Conservation (phyloP, 2,113 vertebrate species). For the Dissostichus mawsoni region DNA sequence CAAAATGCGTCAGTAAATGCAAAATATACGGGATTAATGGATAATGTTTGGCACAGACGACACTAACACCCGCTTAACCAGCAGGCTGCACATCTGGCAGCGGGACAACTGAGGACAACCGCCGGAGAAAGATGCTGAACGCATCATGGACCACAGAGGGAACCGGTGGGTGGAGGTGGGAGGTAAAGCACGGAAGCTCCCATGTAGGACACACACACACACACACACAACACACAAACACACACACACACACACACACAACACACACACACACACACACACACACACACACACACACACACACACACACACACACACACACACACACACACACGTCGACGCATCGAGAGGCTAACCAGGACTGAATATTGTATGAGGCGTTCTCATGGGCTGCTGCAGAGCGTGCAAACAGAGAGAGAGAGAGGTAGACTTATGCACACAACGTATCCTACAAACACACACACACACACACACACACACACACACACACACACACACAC, state of each 20-base stretch:
- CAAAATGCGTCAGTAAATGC: background rate
- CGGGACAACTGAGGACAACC: constrained; percentile 64
- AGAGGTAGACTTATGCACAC: constrained; percentile 1
- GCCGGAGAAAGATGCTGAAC: constrained; percentile 36
- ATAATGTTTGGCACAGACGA: background rate
- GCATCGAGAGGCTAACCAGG: constrained; percentile 68
- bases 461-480: no score
- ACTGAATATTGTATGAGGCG: constrained; percentile 82
- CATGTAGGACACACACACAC: constrained; percentile 61
- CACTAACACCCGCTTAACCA: constrained; percentile 34
- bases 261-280: no score
- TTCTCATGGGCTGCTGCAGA: constrained; percentile 76
- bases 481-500: no score
- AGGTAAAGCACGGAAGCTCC: constrained; percentile 31
- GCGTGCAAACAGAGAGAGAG: constrained; percentile 55
- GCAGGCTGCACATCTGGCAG: constrained; percentile 46
- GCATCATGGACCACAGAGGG: constrained; percentile 36
- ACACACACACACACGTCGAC: constrained; percentile 20
- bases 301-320: constrained; percentile 33
- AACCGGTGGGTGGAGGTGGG: background rate
- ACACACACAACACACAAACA: no score
- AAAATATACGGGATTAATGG: constrained; percentile 33
- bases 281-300: no score
- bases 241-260: no score
- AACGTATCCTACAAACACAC: no score